Evolutionary conservation across 2,797 vertebrate species (phyloP).

Genomic region (Erpetoichthys calabaricus): DNA sequence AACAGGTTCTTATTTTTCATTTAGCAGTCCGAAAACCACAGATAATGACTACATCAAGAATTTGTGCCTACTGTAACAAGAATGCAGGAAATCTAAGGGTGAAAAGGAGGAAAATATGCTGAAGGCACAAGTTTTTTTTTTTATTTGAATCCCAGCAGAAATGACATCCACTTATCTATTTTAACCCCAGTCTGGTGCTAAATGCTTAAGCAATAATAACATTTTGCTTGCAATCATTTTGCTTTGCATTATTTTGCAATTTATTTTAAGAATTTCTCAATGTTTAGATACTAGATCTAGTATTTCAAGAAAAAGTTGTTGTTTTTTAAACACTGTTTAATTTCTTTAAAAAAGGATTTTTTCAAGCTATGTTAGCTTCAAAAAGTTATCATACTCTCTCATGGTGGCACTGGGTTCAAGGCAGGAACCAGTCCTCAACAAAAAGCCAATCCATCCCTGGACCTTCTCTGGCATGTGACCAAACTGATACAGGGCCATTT

Average conservation of each 20-base stretch:
- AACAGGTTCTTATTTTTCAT: too few species aligned
- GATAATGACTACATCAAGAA: constrained; percentile 27
- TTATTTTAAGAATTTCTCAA: constrained; percentile 36
- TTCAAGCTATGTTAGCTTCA: too few species aligned
- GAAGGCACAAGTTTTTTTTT: constrained; percentile 39
- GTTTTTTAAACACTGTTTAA: too few species aligned
- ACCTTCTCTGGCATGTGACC: too few species aligned
- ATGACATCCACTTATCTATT: constrained; percentile 36
- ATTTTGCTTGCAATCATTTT: constrained; percentile 33
- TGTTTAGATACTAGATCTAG: background rate
- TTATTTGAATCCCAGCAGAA: constrained; percentile 37
- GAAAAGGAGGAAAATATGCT: constrained; percentile 36
- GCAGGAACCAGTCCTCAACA: too few species aligned
- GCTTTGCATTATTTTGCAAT: constrained; percentile 38
- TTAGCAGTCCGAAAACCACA: constrained; percentile 17
- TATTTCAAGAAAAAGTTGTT: too few species aligned
- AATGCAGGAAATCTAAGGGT: constrained; percentile 39
- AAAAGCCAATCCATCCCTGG: too few species aligned
- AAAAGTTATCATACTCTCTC: too few species aligned
- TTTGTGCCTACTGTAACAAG: constrained; percentile 46
- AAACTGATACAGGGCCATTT: too few species aligned
- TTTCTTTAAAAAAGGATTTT: too few species aligned
- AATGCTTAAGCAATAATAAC: constrained; percentile 46
- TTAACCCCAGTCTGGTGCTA: constrained; percentile 40
- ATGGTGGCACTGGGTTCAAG: too few species aligned